Base-by-base conservation (phyloP, 2,888 invertebrate species). In the Proisotoma minuta region DNA sequence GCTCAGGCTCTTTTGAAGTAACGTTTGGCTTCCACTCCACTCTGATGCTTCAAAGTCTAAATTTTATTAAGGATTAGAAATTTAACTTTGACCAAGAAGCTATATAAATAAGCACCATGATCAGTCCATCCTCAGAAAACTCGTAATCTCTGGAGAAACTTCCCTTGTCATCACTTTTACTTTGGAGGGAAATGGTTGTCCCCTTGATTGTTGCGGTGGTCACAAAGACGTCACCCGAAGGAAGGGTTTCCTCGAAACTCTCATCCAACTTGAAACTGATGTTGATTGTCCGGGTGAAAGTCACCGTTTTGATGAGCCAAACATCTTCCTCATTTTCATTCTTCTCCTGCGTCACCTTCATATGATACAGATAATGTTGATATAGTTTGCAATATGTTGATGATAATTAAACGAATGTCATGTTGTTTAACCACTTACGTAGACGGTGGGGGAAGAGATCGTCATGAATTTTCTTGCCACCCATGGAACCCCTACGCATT, bases 191-290 rank as follows among this genome's bases (percentile, higher is more conserved):
- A 67, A 22, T 56, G 52, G 57, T 57, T 57, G 18, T 63, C 67
- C 0, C 69, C 69, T 18, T 24, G 26, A 22, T 29, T 12, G 23
- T 22, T 22, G 29, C 24, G 50, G 28, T 40, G 75, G 81, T 81
- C 76, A 81, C 81, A 40, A 82, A 72, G 18, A 72, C 74, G 49
- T 77, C 77, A 75, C 84, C 82, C 64, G 80, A 82, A 2, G 85
- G 84, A 85, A 86, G 85, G 18, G 78, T 75, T 76, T 87, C 86
- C 62, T 83, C 83, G 78, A 85, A 86, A 73, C 85, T 84, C 72
- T 84, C 83, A 15, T 82, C 83, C 24, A 84, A 75, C 74, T 79
- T 82, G 74, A 86, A 86, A 61, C 78, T 81, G 28, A 77, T 73
- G 73, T 82, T 81, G 4, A 78, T 76, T 8, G 83, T 84, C 66